These are phyloP conservation scores for Brienomyrus longianalis DNA, from an alignment of 2,113 vertebrate species.

Conservation along the genomic window DNA sequence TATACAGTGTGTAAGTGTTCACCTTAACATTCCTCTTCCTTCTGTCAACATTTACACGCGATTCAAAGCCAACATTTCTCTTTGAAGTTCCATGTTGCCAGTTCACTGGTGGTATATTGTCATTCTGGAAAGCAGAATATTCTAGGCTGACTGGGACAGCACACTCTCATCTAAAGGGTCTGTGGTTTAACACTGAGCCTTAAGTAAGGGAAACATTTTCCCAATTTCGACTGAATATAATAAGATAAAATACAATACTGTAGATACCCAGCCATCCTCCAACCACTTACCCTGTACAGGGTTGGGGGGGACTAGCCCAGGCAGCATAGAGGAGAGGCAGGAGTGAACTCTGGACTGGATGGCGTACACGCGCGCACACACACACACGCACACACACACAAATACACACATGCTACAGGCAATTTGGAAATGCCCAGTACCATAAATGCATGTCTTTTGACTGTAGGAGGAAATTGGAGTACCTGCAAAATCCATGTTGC, in stretches of 20 bases:
- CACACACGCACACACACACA: background rate
- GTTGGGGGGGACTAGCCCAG: background rate
- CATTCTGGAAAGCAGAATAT: background rate
- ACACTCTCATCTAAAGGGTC: background rate
- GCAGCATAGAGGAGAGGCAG: background rate
- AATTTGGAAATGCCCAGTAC: background rate
- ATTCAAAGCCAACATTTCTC: background rate
- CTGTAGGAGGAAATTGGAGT: background rate
- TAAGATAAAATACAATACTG: background rate
- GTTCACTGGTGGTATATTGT: background rate
- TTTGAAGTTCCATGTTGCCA: background rate
- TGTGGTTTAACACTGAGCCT: background rate
- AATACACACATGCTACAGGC: background rate
- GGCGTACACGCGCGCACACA: background rate
- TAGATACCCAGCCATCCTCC: background rate
- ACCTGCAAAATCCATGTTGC: background rate
- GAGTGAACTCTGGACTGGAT: background rate
- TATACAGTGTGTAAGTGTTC: background rate
- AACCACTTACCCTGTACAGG: background rate
- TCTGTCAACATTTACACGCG: background rate
- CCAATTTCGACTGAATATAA: slow-evolving; percentile 8
- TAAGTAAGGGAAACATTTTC: background rate
- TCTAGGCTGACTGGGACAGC: background rate
- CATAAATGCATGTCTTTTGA: background rate
- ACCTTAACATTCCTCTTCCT: background rate